Evolutionary conservation across 92 coral and sea anemone species (phyloP), one percentile per base, ranked within the genome.

Genomic region (Plumapathes pennacea): DNA sequence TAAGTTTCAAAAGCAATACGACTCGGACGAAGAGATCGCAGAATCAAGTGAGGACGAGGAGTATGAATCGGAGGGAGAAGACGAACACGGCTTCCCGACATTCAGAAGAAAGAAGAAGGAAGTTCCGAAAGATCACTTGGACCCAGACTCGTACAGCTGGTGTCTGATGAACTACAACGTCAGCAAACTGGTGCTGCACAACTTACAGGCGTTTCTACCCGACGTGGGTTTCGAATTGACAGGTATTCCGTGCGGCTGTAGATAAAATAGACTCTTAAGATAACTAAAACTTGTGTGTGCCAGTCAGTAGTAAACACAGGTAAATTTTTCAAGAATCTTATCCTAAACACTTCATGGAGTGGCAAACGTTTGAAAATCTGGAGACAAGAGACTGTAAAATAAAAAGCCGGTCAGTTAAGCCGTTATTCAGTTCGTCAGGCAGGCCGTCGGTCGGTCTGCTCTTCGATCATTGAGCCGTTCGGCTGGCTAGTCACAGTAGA

Each of bases 171-270:
- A 92, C 46, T 92, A 88, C 72, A 67, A 89, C 21, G 73, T 88
- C 55, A 82, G 98, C 50, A 85, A 78, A 39, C 69, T 92, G 48
- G 88, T 91, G 24, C 72, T 86, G 23, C 75, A 50, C 61, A 83
- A 77, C 60, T 18, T 94, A 50, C 90, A 89, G 60, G 46, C 58
- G 10, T 89, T 89, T 33, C 71, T 89, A 6, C 95, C 96, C 0
- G 97, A 94, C 43, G 89, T 94, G 24, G 96, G 99, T 9, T 78
- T 94, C 60, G 99, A 94, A 34, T 50, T 94, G 32, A 72, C 95
- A 54, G 99, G 96, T 94, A 58, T 24, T 18, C 18, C 3, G 3
- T n/a, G n/a, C n/a, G n/a, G n/a, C n/a, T n/a, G n/a, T n/a, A n/a
- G n/a, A n/a, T n/a, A 37, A n/a, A 37, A 37, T 37, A 37, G 41